These are phyloP conservation scores for Heliconius erato DNA, from an alignment of 2,888 invertebrate genomes.

Conservation along the genomic window DNA sequence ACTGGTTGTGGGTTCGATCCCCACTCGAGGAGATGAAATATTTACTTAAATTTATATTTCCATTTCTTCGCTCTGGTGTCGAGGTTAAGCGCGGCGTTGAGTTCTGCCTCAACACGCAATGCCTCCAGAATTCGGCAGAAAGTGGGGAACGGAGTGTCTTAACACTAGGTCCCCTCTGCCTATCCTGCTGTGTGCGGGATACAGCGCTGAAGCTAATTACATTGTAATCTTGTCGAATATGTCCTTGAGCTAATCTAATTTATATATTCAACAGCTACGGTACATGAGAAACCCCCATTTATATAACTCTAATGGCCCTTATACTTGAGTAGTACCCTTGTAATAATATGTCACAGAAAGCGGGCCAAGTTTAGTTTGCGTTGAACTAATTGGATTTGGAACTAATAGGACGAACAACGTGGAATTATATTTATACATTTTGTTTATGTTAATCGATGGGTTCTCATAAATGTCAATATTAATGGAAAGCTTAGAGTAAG, in stretches of 20 bases:
- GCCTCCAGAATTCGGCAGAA: no score
- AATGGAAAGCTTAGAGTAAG: not conserved
- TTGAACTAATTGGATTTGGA: slow-evolving; percentile 25
- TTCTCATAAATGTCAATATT: not conserved
- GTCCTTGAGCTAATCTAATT: slow-evolving; percentile 17
- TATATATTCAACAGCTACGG: slow-evolving; percentile 23
- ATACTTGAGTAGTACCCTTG: slow-evolving; percentile 22
- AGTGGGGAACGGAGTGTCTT: no score
- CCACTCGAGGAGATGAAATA: no score
- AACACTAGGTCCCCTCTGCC: no score
- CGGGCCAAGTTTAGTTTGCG: slow-evolving; percentile 22
- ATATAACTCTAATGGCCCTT: slow-evolving; percentile 28
- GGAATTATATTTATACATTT: not conserved
- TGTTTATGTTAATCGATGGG: not conserved
- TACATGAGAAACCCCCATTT: slow-evolving; percentile 4
- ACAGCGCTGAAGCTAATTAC: not conserved
- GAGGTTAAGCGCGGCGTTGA: no score
- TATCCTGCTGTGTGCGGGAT: no score
- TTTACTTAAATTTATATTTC: no score
- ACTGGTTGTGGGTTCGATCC: no score
- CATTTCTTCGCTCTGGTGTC: no score
- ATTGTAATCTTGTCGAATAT: slow-evolving; percentile 32
- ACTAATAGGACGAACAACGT: not conserved
- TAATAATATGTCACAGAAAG: slow-evolving; percentile 34
- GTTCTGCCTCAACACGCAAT: no score